A percentile compares a stretch with the other conserved stretches of the same genome.
Conservation (phyloP, 2,113 vertebrate species). For the Gallinago media region DNA sequence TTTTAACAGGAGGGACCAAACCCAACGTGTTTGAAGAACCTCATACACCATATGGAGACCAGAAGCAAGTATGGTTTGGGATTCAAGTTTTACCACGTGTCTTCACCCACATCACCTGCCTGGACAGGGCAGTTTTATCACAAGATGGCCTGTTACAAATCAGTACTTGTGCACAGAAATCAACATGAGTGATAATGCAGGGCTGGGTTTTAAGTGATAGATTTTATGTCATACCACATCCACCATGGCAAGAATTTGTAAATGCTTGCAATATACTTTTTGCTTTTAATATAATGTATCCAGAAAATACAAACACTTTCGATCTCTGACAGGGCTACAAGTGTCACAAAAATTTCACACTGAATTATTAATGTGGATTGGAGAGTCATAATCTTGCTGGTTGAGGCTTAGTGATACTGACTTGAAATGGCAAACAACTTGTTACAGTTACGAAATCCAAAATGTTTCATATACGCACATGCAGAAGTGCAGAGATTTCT, state of each 20-base stretch:
- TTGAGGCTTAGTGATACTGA: not conserved
- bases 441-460: not conserved
- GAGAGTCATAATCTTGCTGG: conserved; percentile 20
- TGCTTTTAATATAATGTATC: not conserved
- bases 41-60: not conserved
- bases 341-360: not conserved
- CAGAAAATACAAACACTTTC: conserved; percentile 23
- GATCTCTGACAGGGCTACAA: conserved; percentile 10
- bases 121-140: not conserved
- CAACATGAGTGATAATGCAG: not conserved
- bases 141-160: not conserved
- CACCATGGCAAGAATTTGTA: not conserved
- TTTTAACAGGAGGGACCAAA: not conserved
- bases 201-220: not conserved
- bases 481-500: not conserved
- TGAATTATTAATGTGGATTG: conserved; percentile 53
- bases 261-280: not conserved
- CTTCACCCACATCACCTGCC: not conserved
- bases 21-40: rapidly evolving
- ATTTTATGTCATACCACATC: not conserved
- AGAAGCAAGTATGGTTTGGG: not conserved
- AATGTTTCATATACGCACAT: not conserved
- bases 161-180: not conserved
- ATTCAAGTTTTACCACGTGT: not conserved
- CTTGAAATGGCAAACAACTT: conserved; percentile 24